Evolutionary conservation across 1,140 invertebrate genomes (phyloP).

Genomic region (Propsilocerus akamusi): DNA sequence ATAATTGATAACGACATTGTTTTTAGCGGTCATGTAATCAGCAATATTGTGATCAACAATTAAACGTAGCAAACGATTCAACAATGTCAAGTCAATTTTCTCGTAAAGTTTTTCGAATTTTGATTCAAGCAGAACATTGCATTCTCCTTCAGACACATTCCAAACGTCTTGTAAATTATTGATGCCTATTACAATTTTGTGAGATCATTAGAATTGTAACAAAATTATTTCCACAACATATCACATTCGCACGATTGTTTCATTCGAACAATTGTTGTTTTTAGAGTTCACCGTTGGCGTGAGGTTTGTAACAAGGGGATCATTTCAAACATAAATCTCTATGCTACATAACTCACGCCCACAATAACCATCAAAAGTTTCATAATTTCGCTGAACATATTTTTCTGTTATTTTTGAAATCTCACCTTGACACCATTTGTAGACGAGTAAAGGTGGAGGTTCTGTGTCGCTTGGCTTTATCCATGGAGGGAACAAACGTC

Average conservation of each 20-base stretch:
- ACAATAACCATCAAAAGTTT: conserved; percentile 17
- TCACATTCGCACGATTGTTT: conserved; percentile 1
- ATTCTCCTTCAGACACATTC: conserved; percentile 96
- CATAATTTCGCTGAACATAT: not conserved
- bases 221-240: too few species aligned
- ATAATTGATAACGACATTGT: conserved; percentile 99
- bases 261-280: not conserved
- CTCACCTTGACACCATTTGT: conserved; percentile 98
- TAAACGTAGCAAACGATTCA: conserved; percentile 85
- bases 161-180: conserved; percentile 97
- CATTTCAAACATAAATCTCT: conserved; percentile 31
- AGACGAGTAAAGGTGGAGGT: conserved; percentile 91
- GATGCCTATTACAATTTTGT: conserved; percentile 54
- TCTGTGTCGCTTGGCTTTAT: conserved; percentile 98
- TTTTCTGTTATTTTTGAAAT: not conserved
- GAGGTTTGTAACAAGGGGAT: conserved; percentile 47
- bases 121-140: conserved; percentile 95
- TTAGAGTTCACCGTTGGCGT: conserved; percentile 25
- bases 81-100: conserved; percentile 95
- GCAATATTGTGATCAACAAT: conserved; percentile 99
- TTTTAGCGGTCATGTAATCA: conserved; percentile 99
- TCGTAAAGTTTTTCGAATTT: conserved; percentile 97
- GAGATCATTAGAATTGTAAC: too few species aligned
- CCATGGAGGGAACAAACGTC: conserved; percentile 93
- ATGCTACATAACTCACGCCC: conserved; percentile 39